These are phyloP conservation scores for Laticauda colubrina DNA, from an alignment of 2,113 vertebrate species.

Conservation along the genomic window DNA sequence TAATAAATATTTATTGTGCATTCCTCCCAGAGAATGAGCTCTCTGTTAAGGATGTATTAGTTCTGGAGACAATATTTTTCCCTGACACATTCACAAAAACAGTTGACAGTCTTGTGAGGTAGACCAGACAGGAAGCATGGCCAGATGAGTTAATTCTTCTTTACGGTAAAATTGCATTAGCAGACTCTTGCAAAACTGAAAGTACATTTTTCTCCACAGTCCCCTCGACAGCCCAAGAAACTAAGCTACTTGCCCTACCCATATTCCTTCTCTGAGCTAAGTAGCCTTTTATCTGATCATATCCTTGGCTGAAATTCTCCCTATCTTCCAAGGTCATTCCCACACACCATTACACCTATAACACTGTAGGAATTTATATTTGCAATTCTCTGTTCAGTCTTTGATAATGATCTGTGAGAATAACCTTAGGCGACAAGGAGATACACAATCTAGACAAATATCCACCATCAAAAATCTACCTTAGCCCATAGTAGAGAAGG, in stretches of 20 bases:
- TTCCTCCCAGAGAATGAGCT: not conserved
- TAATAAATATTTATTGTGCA: not conserved
- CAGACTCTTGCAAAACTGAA: not conserved
- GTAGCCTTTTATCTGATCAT: not conserved
- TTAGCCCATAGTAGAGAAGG: not conserved
- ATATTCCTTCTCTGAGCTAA: not conserved
- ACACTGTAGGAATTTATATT: not conserved
- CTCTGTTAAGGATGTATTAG: not conserved
- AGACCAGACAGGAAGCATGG: not conserved
- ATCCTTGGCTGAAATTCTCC: not conserved
- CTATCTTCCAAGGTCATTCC: not conserved
- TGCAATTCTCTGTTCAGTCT: not conserved
- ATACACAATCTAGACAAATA: not conserved
- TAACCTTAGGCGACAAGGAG: not conserved
- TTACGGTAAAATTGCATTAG: not conserved
- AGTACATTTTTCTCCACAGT: not conserved
- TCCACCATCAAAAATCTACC: not conserved
- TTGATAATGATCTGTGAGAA: not conserved
- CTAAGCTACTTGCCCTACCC: not conserved
- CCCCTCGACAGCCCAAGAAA: not conserved
- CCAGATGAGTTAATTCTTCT: not conserved
- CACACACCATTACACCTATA: not conserved
- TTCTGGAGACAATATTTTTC: not conserved
- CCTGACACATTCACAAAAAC: not conserved
- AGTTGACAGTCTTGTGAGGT: not conserved